Conservation (phyloP, 2,888 invertebrate species). For the Catocala sponsa region DNA sequence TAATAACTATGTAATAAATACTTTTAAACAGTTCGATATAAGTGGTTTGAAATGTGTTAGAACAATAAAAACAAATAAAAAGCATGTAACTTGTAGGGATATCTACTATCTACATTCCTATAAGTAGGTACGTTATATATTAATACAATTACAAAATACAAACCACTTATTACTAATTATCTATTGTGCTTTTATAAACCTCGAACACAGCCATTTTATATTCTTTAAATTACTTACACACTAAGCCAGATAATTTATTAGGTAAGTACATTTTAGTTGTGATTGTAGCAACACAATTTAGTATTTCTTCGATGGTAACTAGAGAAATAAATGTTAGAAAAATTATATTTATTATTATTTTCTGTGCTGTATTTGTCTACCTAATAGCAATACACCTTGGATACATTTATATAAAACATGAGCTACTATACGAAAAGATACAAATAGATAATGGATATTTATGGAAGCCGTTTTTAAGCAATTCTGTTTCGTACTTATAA, state of each 20-base stretch:
- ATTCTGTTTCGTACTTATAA: conserved; percentile 35
- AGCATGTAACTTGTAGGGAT: not conserved
- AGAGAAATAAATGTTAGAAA: not conserved
- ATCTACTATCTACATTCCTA: conserved; percentile 42
- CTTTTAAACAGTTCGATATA: too few species aligned
- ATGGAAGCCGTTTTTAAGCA: conserved; percentile 62
- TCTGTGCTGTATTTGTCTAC: conserved; percentile 24
- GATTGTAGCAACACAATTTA: conserved; percentile 12
- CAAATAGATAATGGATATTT: conserved; percentile 41
- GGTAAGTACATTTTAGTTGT: conserved; percentile 17
- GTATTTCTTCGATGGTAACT: conserved; percentile 3
- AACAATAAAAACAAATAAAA: not conserved
- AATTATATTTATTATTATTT: not conserved
- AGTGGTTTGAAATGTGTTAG: not conserved
- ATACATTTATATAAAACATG: conserved; percentile 30
- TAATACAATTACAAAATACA: conserved; percentile 66
- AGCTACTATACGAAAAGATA: conserved; percentile 50
- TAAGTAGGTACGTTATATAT: conserved; percentile 29
- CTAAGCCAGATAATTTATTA: conserved; percentile 41
- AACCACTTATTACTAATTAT: conserved; percentile 62
- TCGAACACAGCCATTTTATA: conserved; percentile 86
- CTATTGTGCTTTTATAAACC: conserved; percentile 78
- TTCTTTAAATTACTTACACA: conserved; percentile 68
- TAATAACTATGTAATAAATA: too few species aligned
- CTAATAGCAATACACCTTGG: conserved; percentile 22